These are phyloP conservation scores for Tenualosa thibaudeaui DNA, from an alignment of 2,797 vertebrate species.

Conservation along the genomic window DNA sequence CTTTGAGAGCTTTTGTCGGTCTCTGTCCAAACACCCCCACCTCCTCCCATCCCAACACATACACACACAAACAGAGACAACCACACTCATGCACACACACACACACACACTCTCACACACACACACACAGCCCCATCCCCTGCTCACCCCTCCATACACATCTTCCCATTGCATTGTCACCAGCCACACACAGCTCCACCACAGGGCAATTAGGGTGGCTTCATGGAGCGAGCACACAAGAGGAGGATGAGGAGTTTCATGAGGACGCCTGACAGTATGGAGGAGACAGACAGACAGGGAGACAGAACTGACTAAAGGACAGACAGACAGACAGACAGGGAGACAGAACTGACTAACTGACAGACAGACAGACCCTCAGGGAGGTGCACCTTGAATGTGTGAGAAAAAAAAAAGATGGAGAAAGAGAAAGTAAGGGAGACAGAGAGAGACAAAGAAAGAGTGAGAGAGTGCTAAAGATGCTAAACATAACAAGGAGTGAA, in stretches of 20 bases:
- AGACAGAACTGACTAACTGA: not conserved
- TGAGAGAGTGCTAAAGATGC: not conserved
- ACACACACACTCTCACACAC: not conserved
- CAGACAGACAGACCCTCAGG: not conserved
- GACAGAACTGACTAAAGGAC: too few species aligned
- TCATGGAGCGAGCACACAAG: not conserved
- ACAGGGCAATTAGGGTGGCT: constrained; percentile 24
- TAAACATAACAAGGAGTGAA: too few species aligned
- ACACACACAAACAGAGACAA: not conserved
- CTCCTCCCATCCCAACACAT: not conserved
- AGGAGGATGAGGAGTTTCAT: constrained; percentile 54
- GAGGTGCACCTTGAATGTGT: not conserved
- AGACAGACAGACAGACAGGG: not conserved
- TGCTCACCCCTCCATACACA: not conserved
- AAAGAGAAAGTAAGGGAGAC: not conserved
- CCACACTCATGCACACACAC: not conserved
- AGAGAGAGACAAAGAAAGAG: not conserved
- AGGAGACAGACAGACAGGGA: constrained; percentile 1
- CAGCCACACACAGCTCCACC: not conserved
- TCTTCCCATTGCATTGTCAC: constrained; percentile 10
- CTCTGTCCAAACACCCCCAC: not conserved
- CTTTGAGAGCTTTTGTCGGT: constrained; percentile 20
- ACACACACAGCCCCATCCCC: too few species aligned
- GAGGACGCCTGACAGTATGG: constrained; percentile 2
- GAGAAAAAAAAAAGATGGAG: not conserved